A percentile compares a stretch with the other conserved stretches of the same genome.
Conservation (phyloP, 2,113 vertebrate genomes). For the Chrysemys picta region DNA sequence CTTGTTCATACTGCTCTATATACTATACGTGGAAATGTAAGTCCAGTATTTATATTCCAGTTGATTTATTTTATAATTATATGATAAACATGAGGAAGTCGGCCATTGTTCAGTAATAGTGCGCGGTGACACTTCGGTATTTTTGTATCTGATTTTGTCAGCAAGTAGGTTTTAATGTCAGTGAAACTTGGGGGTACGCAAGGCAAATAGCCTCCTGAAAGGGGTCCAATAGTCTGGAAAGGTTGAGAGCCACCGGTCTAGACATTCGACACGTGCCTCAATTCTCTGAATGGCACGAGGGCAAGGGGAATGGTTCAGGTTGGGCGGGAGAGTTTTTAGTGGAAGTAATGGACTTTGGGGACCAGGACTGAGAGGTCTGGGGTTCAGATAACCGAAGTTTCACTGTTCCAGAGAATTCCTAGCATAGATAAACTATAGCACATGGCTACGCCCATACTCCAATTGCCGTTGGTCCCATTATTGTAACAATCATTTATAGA, state of each 20-base stretch:
- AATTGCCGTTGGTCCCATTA: neutral
- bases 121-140: too few species aligned
- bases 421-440: slow-evolving; percentile 30
- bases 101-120: too few species aligned
- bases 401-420: slow-evolving; percentile 19
- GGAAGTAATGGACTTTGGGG: neutral
- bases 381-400: neutral
- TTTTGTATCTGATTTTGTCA: too few species aligned
- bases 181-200: too few species aligned
- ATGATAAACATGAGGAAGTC: too few species aligned
- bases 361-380: neutral
- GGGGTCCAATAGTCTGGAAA: too few species aligned
- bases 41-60: too few species aligned
- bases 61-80: too few species aligned
- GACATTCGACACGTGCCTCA: neutral
- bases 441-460: neutral
- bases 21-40: too few species aligned
- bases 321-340: neutral
- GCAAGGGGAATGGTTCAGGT: neutral
- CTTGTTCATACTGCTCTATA: too few species aligned
- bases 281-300: neutral
- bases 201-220: too few species aligned
- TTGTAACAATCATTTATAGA: neutral
- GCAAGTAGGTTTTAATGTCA: too few species aligned
- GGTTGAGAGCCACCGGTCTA: neutral